These are phyloP conservation scores for Nycticryphes semicollaris DNA, from an alignment of 2,113 vertebrate genomes.

Conservation along the genomic window DNA sequence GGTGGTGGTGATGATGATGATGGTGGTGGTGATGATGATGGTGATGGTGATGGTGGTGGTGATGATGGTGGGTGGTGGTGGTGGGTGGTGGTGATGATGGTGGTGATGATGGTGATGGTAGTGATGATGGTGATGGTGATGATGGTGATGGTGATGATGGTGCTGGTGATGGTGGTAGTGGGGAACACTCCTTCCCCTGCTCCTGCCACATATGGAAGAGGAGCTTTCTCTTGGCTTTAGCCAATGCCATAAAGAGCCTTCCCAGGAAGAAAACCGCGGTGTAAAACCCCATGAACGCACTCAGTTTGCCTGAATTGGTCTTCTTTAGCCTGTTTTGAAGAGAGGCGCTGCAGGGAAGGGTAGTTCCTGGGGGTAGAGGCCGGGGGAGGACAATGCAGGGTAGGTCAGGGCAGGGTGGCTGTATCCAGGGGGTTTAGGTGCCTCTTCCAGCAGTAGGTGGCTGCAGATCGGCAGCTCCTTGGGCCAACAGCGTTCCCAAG, in stretches of 20 bases:
- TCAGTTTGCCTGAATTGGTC: background rate
- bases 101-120: no score
- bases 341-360: background rate
- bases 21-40: no score
- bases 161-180: no score
- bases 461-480: background rate
- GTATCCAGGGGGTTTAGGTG: background rate
- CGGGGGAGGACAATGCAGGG: background rate
- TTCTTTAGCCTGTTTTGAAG: background rate
- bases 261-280: background rate
- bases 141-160: no score
- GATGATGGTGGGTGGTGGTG: no score
- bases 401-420: rapidly evolving
- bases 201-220: background rate
- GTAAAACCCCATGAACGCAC: background rate
- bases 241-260: background rate
- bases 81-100: no score
- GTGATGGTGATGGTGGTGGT: no score
- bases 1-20: no score
- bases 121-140: no score
- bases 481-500: background rate
- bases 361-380: background rate
- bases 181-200: no score
- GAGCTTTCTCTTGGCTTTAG: background rate
- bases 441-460: background rate